A percentile compares a stretch with the other conserved stretches of the same genome.
These are phyloP conservation scores for Crocallis elinguaria DNA, from an alignment of 2,888 invertebrate species.

Conservation along the genomic window DNA sequence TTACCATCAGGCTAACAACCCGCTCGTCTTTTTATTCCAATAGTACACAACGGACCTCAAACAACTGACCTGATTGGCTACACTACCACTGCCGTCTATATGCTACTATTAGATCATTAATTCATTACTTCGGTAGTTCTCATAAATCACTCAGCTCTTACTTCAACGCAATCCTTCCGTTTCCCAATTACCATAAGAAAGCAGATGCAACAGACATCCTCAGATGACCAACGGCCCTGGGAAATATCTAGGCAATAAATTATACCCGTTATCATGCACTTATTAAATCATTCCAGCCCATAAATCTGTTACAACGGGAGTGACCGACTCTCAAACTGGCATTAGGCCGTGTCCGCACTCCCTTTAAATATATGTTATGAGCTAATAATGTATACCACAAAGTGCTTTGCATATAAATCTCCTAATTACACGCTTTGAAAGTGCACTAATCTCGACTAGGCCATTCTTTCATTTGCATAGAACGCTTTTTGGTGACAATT, in stretches of 20 bases:
- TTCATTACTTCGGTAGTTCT: not conserved
- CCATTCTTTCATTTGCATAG: conserved; percentile 71
- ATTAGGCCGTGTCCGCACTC: conserved; percentile 66
- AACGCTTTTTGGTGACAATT: conserved; percentile 67
- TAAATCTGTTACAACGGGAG: conserved; percentile 79
- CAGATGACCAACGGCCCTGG: conserved; percentile 59
- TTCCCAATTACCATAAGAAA: conserved; percentile 34
- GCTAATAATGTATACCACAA: conserved; percentile 81
- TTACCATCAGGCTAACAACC: too few relatives aligned
- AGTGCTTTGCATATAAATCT: conserved; percentile 84
- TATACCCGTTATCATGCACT: conserved; percentile 69
- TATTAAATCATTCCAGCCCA: conserved; percentile 76
- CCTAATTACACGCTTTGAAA: conserved; percentile 79
- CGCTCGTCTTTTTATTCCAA: too few relatives aligned
- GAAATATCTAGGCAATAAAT: conserved; percentile 67
- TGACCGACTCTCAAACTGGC: conserved; percentile 76
- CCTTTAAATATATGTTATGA: conserved; percentile 55
- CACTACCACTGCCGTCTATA: too few relatives aligned
- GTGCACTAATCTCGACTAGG: conserved; percentile 74
- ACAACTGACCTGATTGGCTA: too few relatives aligned
- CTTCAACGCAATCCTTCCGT: conserved; percentile 19
- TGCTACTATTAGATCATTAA: not conserved
- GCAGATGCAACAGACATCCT: conserved; percentile 35
- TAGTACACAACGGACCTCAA: too few relatives aligned
- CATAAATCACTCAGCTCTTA: conserved; percentile 11